These are phyloP conservation scores for Tachysurus vachellii DNA, from an alignment of 2,113 vertebrate genomes.

Conservation along the genomic window DNA sequence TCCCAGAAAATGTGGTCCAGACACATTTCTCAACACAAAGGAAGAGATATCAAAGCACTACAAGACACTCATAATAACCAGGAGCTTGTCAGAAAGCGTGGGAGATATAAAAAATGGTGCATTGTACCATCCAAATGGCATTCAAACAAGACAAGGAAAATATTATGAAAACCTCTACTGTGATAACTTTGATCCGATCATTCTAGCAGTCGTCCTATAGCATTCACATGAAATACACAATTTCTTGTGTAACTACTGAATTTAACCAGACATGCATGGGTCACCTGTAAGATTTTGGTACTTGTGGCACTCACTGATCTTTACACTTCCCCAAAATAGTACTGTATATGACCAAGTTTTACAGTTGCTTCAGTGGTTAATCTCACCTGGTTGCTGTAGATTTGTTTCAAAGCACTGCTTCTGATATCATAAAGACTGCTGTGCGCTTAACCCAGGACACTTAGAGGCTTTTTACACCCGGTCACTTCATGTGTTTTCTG, in stretches of 20 bases:
- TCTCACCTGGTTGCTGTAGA: neutral
- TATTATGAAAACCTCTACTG: neutral
- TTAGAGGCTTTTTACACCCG: too few species aligned
- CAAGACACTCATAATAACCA: neutral
- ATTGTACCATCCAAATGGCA: neutral
- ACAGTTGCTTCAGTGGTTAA: neutral
- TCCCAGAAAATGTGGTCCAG: neutral
- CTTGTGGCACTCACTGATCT: neutral
- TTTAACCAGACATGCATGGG: neutral
- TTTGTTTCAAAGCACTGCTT: neutral
- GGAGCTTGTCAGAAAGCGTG: neutral
- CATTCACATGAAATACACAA: neutral
- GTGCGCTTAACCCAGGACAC: neutral
- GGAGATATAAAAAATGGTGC: neutral
- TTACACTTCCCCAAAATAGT: neutral
- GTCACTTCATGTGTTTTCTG: too few species aligned
- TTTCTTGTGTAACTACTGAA: neutral
- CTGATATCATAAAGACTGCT: neutral
- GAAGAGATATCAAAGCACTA: conserved; percentile 3
- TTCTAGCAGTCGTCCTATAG: neutral
- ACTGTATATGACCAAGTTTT: neutral
- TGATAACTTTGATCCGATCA: neutral
- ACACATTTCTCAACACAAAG: neutral
- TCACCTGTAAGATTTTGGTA: neutral
- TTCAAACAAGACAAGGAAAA: conserved; percentile 14